Conservation (phyloP, 1,140 invertebrate species). For the Proctacanthus coquilletti region DNA sequence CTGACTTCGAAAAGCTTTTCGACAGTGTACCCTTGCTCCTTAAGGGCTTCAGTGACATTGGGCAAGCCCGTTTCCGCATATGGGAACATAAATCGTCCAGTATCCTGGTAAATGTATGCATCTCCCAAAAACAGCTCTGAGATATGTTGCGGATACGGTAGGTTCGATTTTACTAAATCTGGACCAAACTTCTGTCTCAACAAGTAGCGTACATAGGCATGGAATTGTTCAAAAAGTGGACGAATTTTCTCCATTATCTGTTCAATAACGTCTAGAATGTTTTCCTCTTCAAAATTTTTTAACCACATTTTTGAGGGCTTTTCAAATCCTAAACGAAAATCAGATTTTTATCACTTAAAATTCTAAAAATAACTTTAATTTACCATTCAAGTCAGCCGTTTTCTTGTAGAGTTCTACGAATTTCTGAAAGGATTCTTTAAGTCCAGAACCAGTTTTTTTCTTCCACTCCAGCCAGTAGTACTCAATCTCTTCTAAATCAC, state of each 20-base stretch:
- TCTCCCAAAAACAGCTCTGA: constrained; percentile 21
- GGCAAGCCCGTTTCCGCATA: constrained; percentile 8
- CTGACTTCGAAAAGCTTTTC: constrained; percentile 20
- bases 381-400: constrained; percentile 18
- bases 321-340: constrained; percentile 4
- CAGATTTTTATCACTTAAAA: too few relatives aligned
- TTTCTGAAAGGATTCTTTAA: constrained; percentile 11
- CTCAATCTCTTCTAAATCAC: constrained; percentile 19
- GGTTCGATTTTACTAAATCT: constrained; percentile 10
- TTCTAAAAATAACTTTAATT: neutral
- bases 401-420: constrained; percentile 24
- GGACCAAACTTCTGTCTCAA: constrained; percentile 17
- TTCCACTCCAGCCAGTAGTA: constrained; percentile 27
- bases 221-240: constrained; percentile 22
- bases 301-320: constrained; percentile 21
- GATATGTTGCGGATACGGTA: constrained; percentile 21
- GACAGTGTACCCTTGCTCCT: constrained; percentile 14
- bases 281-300: constrained; percentile 12
- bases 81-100: constrained; percentile 13
- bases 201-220: constrained; percentile 18
- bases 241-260: constrained; percentile 13
- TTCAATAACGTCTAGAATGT: constrained; percentile 10
- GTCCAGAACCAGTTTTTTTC: constrained; percentile 11
- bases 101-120: constrained; percentile 11
- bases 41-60: constrained; percentile 18